Conservation (phyloP, 2,113 vertebrate species). For the Semicossyphus pulcher region DNA sequence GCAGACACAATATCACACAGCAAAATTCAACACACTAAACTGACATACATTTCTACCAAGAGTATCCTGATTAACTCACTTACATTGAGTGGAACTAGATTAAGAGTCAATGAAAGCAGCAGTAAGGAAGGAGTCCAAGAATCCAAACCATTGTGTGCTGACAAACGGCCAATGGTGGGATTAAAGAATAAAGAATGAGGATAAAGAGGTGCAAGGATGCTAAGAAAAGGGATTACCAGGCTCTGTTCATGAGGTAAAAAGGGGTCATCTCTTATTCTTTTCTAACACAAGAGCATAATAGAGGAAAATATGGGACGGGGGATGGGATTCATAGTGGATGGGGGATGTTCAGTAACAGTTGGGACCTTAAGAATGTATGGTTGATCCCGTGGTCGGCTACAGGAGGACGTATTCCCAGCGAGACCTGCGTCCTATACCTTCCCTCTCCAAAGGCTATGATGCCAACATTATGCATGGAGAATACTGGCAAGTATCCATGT, state of each 20-base stretch:
- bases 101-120: constrained; percentile 2
- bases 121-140: background rate
- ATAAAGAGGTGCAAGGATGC: constrained; percentile 19
- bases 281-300: constrained; percentile 21
- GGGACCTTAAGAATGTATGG: constrained; percentile 23
- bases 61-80: background rate
- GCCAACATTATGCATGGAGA: constrained; percentile 18
- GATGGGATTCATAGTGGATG: constrained; percentile 14
- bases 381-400: background rate
- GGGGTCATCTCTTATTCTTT: constrained; percentile 22
- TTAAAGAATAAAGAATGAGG: constrained; percentile 24
- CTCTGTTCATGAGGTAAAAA: constrained; percentile 17
- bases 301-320: background rate
- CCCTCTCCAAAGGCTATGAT: constrained; percentile 9
- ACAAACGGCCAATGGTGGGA: constrained; percentile 31
- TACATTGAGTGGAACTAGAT: background rate
- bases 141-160: constrained; percentile 17
- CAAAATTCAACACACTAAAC: constrained; percentile 22
- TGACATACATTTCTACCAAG: background rate
- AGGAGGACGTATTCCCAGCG: constrained; percentile 25
- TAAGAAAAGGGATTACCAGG: constrained; percentile 38
- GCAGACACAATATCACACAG: background rate
- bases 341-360: constrained; percentile 12
- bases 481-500: constrained; percentile 24
- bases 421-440: constrained; percentile 12